Percentiles rank a stretch among this genome's conserved stretches.
Conservation (phyloP, 1,140 invertebrate genomes). For the Centruroides vittatus region DNA sequence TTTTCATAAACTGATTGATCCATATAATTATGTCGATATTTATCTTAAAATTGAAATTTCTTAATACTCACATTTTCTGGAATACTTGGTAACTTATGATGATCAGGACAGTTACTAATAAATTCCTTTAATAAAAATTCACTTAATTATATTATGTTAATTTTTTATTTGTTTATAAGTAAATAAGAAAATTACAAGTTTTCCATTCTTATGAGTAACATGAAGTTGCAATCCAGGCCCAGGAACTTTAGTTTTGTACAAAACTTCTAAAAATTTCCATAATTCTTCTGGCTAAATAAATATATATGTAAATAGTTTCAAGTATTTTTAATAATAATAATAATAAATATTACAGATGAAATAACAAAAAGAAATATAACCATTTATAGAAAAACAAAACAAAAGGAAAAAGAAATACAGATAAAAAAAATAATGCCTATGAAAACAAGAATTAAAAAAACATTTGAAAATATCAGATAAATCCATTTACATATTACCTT, state of each 20-base stretch:
- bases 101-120: conserved; percentile 57
- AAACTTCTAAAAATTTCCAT: conserved; percentile 45
- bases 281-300: conserved; percentile 28
- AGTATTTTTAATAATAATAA: background rate
- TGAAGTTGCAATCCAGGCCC: conserved; percentile 32
- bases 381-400: too few relatives aligned
- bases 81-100: conserved; percentile 72
- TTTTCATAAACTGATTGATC: too few relatives aligned
- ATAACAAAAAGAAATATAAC: too few relatives aligned
- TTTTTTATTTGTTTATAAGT: conserved; percentile 16
- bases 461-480: too few relatives aligned
- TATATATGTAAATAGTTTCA: background rate
- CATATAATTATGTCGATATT: too few relatives aligned
- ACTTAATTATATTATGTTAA: background rate
- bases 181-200: conserved; percentile 8
- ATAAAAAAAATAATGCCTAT: too few relatives aligned
- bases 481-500: too few relatives aligned
- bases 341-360: background rate
- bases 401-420: too few relatives aligned
- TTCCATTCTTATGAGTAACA: background rate
- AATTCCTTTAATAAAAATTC: conserved; percentile 44
- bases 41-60: too few relatives aligned
- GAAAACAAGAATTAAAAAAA: too few relatives aligned
- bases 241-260: conserved; percentile 48
- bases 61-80: conserved; percentile 77